Conservation (phyloP, 1,140 invertebrate genomes). For the Pygmarrhopalites habei region DNA sequence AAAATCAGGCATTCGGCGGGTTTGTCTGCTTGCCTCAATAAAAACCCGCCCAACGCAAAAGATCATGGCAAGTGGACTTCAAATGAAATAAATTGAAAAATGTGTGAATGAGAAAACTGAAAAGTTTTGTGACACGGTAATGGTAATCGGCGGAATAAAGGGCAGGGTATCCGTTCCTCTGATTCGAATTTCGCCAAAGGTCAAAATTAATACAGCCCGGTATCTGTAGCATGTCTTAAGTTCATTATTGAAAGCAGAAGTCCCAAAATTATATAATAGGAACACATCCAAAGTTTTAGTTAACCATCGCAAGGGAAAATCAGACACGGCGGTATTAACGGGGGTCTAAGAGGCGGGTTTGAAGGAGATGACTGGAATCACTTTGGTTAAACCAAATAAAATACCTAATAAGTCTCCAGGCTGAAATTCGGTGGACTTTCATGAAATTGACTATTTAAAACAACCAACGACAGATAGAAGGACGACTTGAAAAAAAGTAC, state of each 20-base stretch:
- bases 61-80: no score
- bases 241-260: neutral
- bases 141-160: conserved; percentile 14
- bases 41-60: no score
- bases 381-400: conserved; percentile 4
- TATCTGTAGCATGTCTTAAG: conserved; percentile 6
- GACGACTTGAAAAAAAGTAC: neutral
- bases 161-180: conserved; percentile 4
- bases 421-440: conserved; percentile 13
- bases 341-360: no score
- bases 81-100: neutral
- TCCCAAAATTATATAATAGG: no score
- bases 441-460: neutral
- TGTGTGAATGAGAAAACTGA: neutral
- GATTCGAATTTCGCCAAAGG: neutral
- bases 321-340: conserved; percentile 1
- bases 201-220: conserved; percentile 4
- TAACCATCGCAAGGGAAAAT: no score
- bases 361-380: no score
- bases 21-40: no score
- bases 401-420: conserved; percentile 16
- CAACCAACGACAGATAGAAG: no score
- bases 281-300: no score
- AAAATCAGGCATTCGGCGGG: no score
- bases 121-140: neutral